Conservation (phyloP, 2,888 invertebrate species). For the Drosophila colorata region DNA sequence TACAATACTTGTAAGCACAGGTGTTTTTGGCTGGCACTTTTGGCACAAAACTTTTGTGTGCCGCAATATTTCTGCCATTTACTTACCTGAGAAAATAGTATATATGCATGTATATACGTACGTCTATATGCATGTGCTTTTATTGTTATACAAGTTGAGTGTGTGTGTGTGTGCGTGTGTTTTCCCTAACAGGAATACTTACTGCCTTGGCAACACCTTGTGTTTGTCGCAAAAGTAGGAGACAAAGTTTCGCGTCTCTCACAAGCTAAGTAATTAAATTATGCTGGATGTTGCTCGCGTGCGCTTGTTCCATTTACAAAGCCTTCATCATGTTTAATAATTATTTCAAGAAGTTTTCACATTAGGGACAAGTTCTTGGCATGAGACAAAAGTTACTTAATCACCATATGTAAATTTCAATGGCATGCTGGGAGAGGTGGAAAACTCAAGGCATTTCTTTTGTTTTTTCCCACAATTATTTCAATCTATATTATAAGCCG, state of each 20-base stretch:
- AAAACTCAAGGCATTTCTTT: not conserved
- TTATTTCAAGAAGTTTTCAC: constrained; percentile 33
- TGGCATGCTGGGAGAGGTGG: constrained; percentile 5
- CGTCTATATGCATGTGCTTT: constrained; percentile 1
- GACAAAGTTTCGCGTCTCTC: constrained; percentile 19
- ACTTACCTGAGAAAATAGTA: constrained; percentile 8
- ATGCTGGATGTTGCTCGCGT: constrained; percentile 31
- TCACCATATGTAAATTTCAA: constrained; percentile 24
- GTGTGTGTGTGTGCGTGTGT: constrained; percentile 2
- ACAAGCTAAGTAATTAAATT: constrained; percentile 47
- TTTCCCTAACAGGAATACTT: constrained; percentile 7
- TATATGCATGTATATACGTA: not conserved
- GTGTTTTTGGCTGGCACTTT: constrained; percentile 32
- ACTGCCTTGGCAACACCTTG: constrained; percentile 42
- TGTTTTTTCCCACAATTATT: not conserved
- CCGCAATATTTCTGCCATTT: not conserved
- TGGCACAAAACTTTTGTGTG: constrained; percentile 19
- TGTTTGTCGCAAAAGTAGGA: constrained; percentile 1
- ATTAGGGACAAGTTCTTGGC: constrained; percentile 21
- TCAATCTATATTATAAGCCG: not conserved
- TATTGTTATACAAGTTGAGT: constrained; percentile 4
- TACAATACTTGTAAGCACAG: too few species aligned
- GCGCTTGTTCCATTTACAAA: not conserved
- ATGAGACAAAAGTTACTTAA: constrained; percentile 24
- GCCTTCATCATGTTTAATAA: constrained; percentile 8